phyloP scores from a whole-genome alignment of 2,888 invertebrate species.

The Ypsolopha scabrella region DNA sequence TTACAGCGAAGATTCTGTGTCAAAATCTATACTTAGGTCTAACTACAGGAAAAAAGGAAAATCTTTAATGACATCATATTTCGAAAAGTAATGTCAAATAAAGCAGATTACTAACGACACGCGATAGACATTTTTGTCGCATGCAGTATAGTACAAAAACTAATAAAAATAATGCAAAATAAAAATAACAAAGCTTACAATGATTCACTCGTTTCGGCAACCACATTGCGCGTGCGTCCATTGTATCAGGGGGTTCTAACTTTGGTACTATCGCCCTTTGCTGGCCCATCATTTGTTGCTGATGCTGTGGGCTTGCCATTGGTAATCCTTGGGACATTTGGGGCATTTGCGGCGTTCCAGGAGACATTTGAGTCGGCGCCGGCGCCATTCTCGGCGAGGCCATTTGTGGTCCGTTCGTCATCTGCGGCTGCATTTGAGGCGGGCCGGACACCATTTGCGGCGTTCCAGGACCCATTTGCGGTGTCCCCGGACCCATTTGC shows the following conservation, averaged over 20 bases:
- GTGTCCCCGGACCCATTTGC: constrained; percentile 36
- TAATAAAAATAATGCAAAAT: no score
- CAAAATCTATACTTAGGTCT: no score
- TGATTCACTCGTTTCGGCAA: constrained; percentile 75
- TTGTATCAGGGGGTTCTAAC: constrained; percentile 70
- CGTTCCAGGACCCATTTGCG: constrained; percentile 28
- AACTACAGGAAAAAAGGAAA: no score
- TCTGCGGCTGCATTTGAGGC: constrained; percentile 7
- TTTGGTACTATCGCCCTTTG: constrained; percentile 66
- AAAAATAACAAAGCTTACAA: constrained; percentile 68
- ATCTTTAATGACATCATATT: no score
- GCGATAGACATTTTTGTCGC: no score
- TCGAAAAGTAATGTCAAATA: no score
- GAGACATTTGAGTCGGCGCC: constrained; percentile 57
- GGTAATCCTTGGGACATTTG: constrained; percentile 52
- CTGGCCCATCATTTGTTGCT: constrained; percentile 41
- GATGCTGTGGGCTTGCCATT: constrained; percentile 37
- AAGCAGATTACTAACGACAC: no score
- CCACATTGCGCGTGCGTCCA: constrained; percentile 73
- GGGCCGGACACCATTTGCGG: constrained; percentile 5
- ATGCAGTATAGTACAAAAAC: no score
- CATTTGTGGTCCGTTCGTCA: constrained; percentile 46
- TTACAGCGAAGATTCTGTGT: no score
- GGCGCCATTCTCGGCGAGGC: constrained; percentile 55
- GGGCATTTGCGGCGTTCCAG: constrained; percentile 56